Base-by-base conservation (phyloP, 2,113 vertebrate genomes). In the Xerus inauris region DNA sequence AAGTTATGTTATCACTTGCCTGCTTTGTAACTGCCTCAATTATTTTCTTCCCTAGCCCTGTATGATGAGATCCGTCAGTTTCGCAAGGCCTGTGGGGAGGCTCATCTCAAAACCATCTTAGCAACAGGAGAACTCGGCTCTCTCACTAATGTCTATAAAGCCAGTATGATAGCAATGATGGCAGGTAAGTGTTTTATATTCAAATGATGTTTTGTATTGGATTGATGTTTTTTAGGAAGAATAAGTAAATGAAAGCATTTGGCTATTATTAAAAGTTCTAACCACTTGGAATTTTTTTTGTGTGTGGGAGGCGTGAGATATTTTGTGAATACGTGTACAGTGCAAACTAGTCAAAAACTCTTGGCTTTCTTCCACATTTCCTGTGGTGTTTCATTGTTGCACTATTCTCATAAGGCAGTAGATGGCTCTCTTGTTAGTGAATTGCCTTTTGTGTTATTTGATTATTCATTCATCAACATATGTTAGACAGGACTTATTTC, bases 121-220 rank as follows among this genome's bases (percentile, higher is more conserved):
- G 99, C 99, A 3, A 99, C 99, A 0, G 99, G 99, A 97, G 99
- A 99, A 91, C 99, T 99, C 67, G 99, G 99, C 26, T 99, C 98
- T 59, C 99, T 99, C 96, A 99, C 99, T 86, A 99, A 99, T 3
- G 98, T 99, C 98, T 99, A 99, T 98, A 99, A 99, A 97, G 99
- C 99, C 98, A 99, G 99, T 71, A 98, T 99, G 98, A 98, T 99
- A 19, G 99, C 99, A n/a, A 99, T 99, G 99, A 99, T 99, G 99
- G 99, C 99, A 94, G 99, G 99, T 99, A 98, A 98, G 98, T 7
- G 22, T 71, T 73, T 69, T n/a, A 30, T 83, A 8, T 51, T 96
- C 81, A 83, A 42, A 42, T 30, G 2, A 57, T 30, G n/a, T 26
- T 86, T 71, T 59, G 47, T 69, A 20, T 32, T 69, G 62, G 85